Evolutionary conservation across 2,113 vertebrate genomes (phyloP).

Genomic region (Cyphomyrus discorhynchus): DNA sequence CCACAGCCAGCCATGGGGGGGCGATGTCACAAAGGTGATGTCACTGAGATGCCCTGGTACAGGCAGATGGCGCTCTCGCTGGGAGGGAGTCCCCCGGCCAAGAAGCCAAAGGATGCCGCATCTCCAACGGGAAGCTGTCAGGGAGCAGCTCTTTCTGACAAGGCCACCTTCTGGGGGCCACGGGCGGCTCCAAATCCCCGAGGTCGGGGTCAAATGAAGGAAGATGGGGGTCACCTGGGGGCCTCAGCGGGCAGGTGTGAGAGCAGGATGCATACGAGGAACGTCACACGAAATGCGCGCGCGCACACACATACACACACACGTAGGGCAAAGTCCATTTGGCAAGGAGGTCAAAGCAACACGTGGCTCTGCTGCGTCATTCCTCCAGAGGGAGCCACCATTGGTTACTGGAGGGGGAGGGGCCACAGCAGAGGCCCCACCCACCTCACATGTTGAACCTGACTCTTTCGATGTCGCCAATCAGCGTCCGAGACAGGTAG

Average conservation of each 20-base stretch:
- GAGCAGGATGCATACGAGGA: neutral
- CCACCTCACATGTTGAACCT: neutral
- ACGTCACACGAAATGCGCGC: neutral
- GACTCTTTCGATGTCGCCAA: neutral
- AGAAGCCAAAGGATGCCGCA: neutral
- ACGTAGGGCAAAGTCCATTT: neutral
- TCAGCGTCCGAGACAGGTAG: conserved; percentile 6
- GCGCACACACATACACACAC: neutral
- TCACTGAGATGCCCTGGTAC: neutral
- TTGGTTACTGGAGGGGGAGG: neutral
- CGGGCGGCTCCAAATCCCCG: neutral
- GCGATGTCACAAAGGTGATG: neutral
- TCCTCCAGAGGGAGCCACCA: neutral
- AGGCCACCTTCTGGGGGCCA: neutral
- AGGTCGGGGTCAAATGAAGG: neutral
- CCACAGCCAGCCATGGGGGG: neutral
- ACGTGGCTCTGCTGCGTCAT: neutral
- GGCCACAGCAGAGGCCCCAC: neutral
- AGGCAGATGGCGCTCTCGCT: neutral
- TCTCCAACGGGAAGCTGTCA: neutral
- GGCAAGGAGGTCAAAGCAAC: neutral
- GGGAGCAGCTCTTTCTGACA: neutral
- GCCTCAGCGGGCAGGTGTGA: neutral
- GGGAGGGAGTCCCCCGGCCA: neutral
- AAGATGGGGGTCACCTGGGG: neutral